Evolutionary conservation across 2,888 invertebrate species (phyloP), one percentile per base, ranked within the genome.

Genomic region (Taenaris catops): DNA sequence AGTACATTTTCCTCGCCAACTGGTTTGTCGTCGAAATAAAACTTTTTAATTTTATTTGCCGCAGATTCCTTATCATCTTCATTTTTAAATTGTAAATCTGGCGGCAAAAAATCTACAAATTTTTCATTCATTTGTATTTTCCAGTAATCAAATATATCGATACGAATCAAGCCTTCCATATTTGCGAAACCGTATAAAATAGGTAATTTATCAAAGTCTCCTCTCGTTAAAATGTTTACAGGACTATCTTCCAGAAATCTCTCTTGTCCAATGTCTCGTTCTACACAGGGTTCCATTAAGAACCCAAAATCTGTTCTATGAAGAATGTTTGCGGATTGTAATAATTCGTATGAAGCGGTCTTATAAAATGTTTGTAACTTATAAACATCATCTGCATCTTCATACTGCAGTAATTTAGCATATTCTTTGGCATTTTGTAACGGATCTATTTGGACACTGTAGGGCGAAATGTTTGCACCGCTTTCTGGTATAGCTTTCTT

Each of bases 101-200:
- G 38, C 1, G 76, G 73, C n/a, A 76, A 24, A 34, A 69, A 76
- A 7, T 71, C 61, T 0, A 66, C 56, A 53, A 76, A 78, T 0
- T 62, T 63, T 8, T 52, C 39, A 48, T 69, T 68, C 71, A 79
- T 74, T 34, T 21, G 24, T 14, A 37, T 33, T 25, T 48, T 61
- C 62, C 63, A 66, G 0, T 11, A 1, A 1, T 63, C 53, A 34
- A 66, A 71, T 1, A 46, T 10, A 1, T 24, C 14, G 0, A 63
- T 16, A n/a, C 63, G 49, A 1, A 65, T 2, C 1, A 51, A 35
- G 2, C 68, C 71, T 38, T 70, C 69, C 55, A 55, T 58, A 25
- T 64, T 46, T 24, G 55, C 36, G 46, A 61, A 58, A 8, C 70
- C 71, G 29, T 56, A 57, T 6, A 73, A 36, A 21, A 66, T 41